A percentile compares a stretch with the other conserved stretches of the same genome.
These are phyloP conservation scores for Tauraco hartlaubi DNA, from an alignment of 2,797 vertebrate species.

Conservation along the genomic window DNA sequence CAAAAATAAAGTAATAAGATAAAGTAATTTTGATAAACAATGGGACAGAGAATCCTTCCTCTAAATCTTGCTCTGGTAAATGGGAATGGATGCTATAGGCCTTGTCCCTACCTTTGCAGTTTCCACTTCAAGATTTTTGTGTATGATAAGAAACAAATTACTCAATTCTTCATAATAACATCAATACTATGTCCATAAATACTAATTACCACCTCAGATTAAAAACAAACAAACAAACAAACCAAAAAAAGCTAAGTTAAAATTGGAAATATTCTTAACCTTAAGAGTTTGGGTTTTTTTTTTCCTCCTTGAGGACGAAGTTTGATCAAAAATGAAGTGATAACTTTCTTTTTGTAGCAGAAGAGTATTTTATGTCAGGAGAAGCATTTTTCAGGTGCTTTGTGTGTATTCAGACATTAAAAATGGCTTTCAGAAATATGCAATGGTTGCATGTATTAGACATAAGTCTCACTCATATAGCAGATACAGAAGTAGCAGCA, in stretches of 20 bases:
- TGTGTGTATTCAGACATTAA: background rate
- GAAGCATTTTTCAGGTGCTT: background rate
- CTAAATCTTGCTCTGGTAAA: background rate
- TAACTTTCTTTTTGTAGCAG: background rate
- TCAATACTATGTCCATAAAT: background rate
- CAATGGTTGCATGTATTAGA: background rate
- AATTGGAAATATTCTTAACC: background rate
- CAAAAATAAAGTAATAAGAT: background rate
- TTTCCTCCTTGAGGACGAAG: background rate
- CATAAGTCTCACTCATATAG: background rate
- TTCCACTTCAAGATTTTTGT: background rate
- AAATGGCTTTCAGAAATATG: background rate
- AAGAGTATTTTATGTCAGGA: background rate
- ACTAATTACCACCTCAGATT: background rate
- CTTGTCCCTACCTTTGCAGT: background rate
- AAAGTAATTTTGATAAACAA: background rate
- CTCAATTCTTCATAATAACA: background rate
- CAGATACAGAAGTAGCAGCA: background rate
- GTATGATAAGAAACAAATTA: background rate
- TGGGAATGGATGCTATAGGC: background rate
- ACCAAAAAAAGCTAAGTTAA: background rate
- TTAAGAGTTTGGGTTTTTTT: background rate
- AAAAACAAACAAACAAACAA: too few species aligned
- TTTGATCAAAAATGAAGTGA: background rate
- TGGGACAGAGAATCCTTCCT: background rate